Percentiles rank a stretch among this genome's conserved stretches.
Conservation (phyloP, 2,113 vertebrate species). For the Elaphurus davidianus region DNA sequence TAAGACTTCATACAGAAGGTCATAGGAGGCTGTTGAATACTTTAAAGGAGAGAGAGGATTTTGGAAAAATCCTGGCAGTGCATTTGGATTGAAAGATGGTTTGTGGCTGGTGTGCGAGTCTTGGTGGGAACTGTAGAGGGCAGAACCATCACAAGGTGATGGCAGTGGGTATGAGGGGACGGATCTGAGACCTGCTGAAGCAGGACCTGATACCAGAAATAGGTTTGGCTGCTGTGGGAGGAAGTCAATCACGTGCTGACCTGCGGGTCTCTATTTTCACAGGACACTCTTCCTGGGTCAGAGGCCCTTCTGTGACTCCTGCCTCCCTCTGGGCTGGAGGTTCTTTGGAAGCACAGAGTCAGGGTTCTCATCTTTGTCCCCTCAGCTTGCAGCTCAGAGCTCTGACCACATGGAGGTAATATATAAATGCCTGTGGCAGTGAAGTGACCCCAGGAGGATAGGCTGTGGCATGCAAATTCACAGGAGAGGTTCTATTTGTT, state of each 20-base stretch:
- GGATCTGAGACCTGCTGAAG: neutral
- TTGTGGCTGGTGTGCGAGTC: neutral
- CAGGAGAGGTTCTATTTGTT: neutral
- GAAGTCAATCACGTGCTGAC: neutral
- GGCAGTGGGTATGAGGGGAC: neutral
- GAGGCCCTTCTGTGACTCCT: neutral
- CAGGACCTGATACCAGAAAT: neutral
- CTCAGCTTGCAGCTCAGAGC: neutral
- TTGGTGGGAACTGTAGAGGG: neutral
- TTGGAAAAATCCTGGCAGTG: neutral
- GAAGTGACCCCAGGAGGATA: neutral
- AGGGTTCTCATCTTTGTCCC: neutral
- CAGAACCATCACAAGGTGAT: neutral
- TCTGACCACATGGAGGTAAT: neutral
- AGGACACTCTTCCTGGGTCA: neutral
- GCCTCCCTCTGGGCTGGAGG: neutral
- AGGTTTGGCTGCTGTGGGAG: neutral
- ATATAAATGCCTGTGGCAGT: neutral
- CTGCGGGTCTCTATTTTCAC: neutral
- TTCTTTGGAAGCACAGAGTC: neutral
- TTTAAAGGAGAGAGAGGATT: neutral
- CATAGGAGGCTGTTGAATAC: neutral
- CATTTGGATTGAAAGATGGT: neutral
- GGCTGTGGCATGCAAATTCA: neutral
- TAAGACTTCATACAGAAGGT: neutral